These are phyloP conservation scores for Noctua comes DNA, from an alignment of 2,888 invertebrate species.

Conservation along the genomic window DNA sequence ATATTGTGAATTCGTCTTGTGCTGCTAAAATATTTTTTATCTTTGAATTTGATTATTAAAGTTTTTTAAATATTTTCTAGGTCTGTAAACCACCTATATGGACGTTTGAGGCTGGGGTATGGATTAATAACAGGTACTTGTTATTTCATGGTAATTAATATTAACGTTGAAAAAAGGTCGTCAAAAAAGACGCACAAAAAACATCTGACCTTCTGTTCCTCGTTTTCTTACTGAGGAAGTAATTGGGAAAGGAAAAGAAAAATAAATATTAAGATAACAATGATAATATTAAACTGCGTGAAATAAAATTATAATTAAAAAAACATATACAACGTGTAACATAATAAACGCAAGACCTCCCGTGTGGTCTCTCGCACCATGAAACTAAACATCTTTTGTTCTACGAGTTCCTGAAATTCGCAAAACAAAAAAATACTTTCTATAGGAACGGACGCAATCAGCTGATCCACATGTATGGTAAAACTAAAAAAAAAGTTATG, in stretches of 20 bases:
- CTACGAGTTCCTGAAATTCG: too few relatives aligned
- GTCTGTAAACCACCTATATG: constrained; percentile 83
- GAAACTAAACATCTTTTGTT: too few relatives aligned
- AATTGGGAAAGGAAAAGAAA: background rate
- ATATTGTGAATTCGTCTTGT: constrained; percentile 59
- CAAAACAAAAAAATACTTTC: too few relatives aligned
- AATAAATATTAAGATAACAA: background rate
- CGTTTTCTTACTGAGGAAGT: background rate
- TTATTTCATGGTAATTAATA: background rate
- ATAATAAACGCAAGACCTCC: too few relatives aligned
- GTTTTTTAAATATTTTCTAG: constrained; percentile 78
- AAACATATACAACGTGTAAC: too few relatives aligned
- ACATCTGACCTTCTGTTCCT: background rate
- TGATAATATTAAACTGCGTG: background rate
- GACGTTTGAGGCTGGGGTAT: constrained; percentile 79
- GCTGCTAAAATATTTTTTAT: constrained; percentile 10
- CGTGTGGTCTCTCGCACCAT: too few relatives aligned
- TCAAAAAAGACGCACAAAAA: background rate
- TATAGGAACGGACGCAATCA: too few relatives aligned
- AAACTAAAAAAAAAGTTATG: too few relatives aligned
- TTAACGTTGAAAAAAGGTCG: background rate
- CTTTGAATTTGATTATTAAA: constrained; percentile 47
- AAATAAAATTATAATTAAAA: background rate
- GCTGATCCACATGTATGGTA: too few relatives aligned
- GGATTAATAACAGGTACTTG: constrained; percentile 60